Evolutionary conservation across 2,797 vertebrate genomes (phyloP).

Genomic region (Iguana delicatissima): DNA sequence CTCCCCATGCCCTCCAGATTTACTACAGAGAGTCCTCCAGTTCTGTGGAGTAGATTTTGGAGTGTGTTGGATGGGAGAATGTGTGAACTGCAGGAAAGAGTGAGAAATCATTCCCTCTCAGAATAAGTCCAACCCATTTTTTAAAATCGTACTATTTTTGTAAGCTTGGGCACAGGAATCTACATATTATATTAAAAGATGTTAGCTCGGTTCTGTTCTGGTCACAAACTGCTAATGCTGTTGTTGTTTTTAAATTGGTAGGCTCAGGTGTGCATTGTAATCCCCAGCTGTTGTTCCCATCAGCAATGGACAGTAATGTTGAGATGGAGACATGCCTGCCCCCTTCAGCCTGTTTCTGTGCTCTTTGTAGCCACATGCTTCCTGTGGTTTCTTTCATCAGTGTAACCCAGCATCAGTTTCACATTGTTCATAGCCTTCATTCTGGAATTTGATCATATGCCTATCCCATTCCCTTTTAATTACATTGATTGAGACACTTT

Average conservation of each 20-base stretch:
- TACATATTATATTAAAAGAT: neutral
- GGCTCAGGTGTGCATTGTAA: neutral
- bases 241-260: neutral
- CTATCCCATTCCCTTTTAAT: slow-evolving; percentile 52
- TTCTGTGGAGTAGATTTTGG: neutral
- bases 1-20: neutral
- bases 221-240: neutral
- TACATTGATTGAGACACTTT: slow-evolving; percentile 33
- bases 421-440: slow-evolving; percentile 10
- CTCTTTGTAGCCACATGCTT: neutral
- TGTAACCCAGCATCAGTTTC: slow-evolving; percentile 25
- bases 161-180: neutral
- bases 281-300: neutral
- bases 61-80: neutral
- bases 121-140: neutral
- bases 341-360: neutral
- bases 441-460: slow-evolving; percentile 40
- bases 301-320: neutral
- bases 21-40: neutral
- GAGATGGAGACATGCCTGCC: neutral
- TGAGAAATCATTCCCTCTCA: neutral
- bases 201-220: neutral
- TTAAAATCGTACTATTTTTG: neutral
- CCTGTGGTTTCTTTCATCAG: neutral
- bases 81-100: neutral